Evolutionary conservation across 2,797 vertebrate species (phyloP).

Genomic region (Gambelia wislizenii): DNA sequence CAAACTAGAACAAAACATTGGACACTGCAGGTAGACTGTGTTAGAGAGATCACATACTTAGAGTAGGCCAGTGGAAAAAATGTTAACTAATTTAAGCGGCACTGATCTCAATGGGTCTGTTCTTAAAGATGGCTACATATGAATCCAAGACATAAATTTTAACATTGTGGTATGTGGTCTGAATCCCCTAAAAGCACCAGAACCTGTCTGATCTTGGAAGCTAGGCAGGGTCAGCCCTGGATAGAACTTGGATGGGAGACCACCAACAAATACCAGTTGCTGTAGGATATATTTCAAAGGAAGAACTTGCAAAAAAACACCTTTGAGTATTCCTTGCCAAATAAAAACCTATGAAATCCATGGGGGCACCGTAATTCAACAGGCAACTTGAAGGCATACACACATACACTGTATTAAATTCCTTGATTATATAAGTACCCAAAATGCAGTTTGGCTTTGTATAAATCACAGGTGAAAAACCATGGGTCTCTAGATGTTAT

Average conservation of each 20-base stretch:
- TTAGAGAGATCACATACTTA: neutral
- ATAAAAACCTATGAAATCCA: no score
- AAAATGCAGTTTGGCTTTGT: neutral
- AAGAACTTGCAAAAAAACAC: no score
- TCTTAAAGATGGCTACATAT: neutral
- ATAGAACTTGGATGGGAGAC: no score
- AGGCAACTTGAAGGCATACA: no score
- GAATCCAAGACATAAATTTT: neutral
- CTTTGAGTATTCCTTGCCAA: no score
- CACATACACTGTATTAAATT: neutral
- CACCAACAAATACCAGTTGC: no score
- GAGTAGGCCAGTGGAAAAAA: neutral
- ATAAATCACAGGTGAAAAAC: neutral
- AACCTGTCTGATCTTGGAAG: no score
- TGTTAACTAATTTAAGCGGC: neutral
- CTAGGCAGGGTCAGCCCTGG: no score
- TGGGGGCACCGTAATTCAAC: no score
- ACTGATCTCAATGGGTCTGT: neutral
- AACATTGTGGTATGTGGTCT: neutral
- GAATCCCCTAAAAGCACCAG: no score
- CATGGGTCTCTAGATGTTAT: neutral
- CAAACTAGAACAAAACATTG: neutral
- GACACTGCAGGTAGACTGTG: neutral
- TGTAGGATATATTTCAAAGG: no score
- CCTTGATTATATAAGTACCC: neutral